phyloP scores from a whole-genome alignment of 2,888 invertebrate species.

The Calameuta pallipes region DNA sequence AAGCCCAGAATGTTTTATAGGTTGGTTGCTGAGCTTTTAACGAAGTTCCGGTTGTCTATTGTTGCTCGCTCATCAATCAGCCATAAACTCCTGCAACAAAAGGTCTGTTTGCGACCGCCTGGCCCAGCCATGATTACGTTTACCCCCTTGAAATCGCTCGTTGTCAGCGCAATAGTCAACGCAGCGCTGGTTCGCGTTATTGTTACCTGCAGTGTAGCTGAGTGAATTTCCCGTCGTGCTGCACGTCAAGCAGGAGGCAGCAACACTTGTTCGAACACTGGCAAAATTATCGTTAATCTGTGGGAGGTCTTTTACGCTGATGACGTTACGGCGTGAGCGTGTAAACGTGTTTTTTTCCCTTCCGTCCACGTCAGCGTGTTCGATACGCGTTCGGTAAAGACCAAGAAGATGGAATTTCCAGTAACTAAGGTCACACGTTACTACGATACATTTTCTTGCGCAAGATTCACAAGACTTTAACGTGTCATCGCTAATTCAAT shows the following conservation, averaged over 20 bases:
- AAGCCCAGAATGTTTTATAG: conserved; percentile 20
- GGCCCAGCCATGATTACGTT: conserved; percentile 21
- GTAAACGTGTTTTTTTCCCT: neutral
- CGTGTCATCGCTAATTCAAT: neutral
- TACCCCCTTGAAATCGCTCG: conserved; percentile 9
- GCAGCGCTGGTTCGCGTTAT: neutral
- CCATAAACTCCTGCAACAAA: conserved; percentile 28
- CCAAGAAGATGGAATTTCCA: neutral
- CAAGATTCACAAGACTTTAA: neutral
- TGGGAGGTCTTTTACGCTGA: neutral
- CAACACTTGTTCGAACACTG: neutral
- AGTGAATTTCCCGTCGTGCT: neutral
- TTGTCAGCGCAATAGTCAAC: neutral
- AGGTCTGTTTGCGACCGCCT: conserved; percentile 16
- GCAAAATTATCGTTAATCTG: neutral
- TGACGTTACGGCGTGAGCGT: neutral
- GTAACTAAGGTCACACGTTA: neutral
- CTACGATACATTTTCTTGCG: neutral
- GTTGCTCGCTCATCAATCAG: conserved; percentile 28
- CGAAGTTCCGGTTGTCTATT: conserved; percentile 25
- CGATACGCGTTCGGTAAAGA: neutral
- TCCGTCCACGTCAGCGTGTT: neutral
- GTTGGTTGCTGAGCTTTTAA: conserved; percentile 23
- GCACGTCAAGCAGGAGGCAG: neutral
- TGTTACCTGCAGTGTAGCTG: neutral